phyloP scores from a whole-genome alignment of 2,888 invertebrate species.

The Hirtodrosophila alboralis region DNA sequence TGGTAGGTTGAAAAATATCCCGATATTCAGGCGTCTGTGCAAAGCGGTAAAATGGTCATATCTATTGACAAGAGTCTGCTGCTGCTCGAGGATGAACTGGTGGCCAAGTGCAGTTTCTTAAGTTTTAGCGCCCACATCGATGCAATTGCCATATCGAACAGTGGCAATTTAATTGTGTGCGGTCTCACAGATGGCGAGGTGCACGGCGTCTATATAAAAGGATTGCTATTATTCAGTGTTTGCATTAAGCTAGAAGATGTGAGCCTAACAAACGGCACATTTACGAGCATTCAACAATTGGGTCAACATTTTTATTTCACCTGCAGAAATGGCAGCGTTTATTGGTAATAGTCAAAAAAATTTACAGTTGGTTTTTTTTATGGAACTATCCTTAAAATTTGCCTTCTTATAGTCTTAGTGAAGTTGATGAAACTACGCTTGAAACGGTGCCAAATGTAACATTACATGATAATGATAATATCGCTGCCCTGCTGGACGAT shows the following conservation, averaged over 20 bases:
- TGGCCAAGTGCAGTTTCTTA: constrained; percentile 80
- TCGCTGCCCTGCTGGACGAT: constrained; percentile 69
- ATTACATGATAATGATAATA: constrained; percentile 75
- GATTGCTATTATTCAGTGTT: constrained; percentile 80
- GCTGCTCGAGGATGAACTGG: constrained; percentile 82
- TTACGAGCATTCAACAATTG: constrained; percentile 76
- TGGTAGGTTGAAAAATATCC: constrained; percentile 79
- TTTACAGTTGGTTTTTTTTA: no score
- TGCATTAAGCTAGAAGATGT: constrained; percentile 78
- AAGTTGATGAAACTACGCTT: constrained; percentile 78
- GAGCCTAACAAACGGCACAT: constrained; percentile 61
- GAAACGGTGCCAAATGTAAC: constrained; percentile 70
- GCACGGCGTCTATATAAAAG: constrained; percentile 82
- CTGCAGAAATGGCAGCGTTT: constrained; percentile 81
- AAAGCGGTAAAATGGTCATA: constrained; percentile 81
- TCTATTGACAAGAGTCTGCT: constrained; percentile 81
- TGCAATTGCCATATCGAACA: constrained; percentile 75
- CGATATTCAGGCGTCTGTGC: constrained; percentile 75
- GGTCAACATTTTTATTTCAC: constrained; percentile 72
- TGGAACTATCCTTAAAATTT: background rate
- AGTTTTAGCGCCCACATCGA: constrained; percentile 81
- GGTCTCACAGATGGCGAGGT: constrained; percentile 82
- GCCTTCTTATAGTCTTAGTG: constrained; percentile 62
- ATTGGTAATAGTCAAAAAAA: constrained; percentile 81
- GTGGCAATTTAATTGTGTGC: constrained; percentile 82